These are phyloP conservation scores for Rhopalosiphum padi DNA, from an alignment of 1,140 invertebrate species.

Conservation along the genomic window DNA sequence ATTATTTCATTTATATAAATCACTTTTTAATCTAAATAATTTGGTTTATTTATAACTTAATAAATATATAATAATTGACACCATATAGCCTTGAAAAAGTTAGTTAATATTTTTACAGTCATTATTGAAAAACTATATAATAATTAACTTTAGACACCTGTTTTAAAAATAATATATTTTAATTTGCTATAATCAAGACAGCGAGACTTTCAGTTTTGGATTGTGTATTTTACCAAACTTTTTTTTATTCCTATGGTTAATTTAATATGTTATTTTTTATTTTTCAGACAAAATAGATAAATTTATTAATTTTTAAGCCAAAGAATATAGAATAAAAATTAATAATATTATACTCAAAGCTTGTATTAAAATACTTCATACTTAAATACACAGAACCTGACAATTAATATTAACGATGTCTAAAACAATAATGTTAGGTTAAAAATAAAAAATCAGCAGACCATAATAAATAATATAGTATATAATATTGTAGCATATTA, in stretches of 20 bases:
- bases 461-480: not conserved
- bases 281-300: not conserved
- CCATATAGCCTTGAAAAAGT: too few relatives aligned
- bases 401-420: not conserved
- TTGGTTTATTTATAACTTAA: not conserved
- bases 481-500: not conserved
- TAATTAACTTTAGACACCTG: not conserved
- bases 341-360: not conserved
- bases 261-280: not conserved
- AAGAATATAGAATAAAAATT: not conserved
- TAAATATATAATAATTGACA: not conserved
- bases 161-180: not conserved
- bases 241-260: not conserved
- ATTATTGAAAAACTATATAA: too few relatives aligned
- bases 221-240: not conserved
- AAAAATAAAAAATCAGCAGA: not conserved
- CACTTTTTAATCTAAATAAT: too few relatives aligned
- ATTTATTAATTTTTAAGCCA: not conserved
- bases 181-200: not conserved
- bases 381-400: not conserved
- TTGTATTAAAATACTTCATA: not conserved
- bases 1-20: too few relatives aligned
- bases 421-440: not conserved
- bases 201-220: not conserved
- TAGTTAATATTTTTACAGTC: too few relatives aligned